These are phyloP conservation scores for Nesogale talazaci DNA, from an alignment of 2,113 vertebrate species.

Conservation along the genomic window DNA sequence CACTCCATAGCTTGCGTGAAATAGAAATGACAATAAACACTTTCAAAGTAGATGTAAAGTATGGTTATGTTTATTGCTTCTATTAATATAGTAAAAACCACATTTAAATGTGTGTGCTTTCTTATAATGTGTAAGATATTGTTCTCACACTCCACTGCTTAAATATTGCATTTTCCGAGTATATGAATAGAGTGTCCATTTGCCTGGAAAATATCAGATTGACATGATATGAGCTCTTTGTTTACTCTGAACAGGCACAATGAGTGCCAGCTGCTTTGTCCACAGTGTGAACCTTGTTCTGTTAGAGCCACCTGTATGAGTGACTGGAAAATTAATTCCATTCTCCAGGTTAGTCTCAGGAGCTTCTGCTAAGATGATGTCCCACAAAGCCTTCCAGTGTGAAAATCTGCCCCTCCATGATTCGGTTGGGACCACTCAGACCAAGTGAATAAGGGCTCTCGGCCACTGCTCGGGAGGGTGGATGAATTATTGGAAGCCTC, in stretches of 20 bases:
- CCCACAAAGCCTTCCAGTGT: background rate
- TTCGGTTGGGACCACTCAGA: background rate
- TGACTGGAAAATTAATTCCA: slow-evolving; percentile 45
- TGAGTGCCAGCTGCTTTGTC: slow-evolving; percentile 56
- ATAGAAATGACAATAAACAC: slow-evolving; percentile 32
- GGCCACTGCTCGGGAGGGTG: background rate
- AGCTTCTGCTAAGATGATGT: slow-evolving; percentile 48
- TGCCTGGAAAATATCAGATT: slow-evolving; percentile 18
- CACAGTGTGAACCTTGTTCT: slow-evolving; percentile 46
- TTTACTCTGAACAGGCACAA: slow-evolving; percentile 59
- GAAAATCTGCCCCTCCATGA: background rate
- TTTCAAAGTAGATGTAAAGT: background rate
- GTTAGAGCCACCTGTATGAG: slow-evolving; percentile 57
- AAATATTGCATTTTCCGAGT: slow-evolving; percentile 46
- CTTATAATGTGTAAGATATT: background rate
- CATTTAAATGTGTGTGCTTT: slow-evolving; percentile 22
- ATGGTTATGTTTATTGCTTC: background rate
- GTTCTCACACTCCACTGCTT: slow-evolving; percentile 18
- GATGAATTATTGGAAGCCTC: background rate
- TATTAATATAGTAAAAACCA: background rate
- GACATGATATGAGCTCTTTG: slow-evolving; percentile 30
- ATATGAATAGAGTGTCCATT: slow-evolving; percentile 37
- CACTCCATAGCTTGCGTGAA: slow-evolving; percentile 5
- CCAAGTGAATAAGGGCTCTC: background rate
- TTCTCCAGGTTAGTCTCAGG: background rate